phyloP scores from a whole-genome alignment of 2,113 vertebrate genomes.

The western clawed frog (Xenopus tropicalis) region UCB_Xtro_10.0 CM004444.2:22051001-22051500 shows the following conservation, averaged over 20 bases:
- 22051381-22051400: slow-evolving; percentile 56
- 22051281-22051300: slow-evolving; percentile 79
- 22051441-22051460: not conserved
- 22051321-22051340: slow-evolving; percentile 85
- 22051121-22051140: slow-evolving; percentile 62
- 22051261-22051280: slow-evolving; percentile 77
- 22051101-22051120: slow-evolving; percentile 54
- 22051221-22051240: slow-evolving; percentile 91
- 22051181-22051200: slow-evolving; percentile 69
- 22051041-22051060: slow-evolving; percentile 73
- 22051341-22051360: slow-evolving; percentile 98
- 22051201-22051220: slow-evolving; percentile 82
- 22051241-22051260: slow-evolving; percentile 83
- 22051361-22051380: slow-evolving; percentile 83
- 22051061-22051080: slow-evolving; percentile 69
- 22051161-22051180: slow-evolving; percentile 66
- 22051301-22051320: slow-evolving; percentile 85
- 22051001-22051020: slow-evolving; percentile 79
- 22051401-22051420: slow-evolving; percentile 48
- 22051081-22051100: slow-evolving; percentile 59
- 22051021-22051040: slow-evolving; percentile 79
- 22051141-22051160: slow-evolving; percentile 66
- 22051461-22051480: not conserved
- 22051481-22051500: not conserved
- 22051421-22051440: slow-evolving; percentile 12